These are phyloP conservation scores for Formicarius rufipectus DNA, from an alignment of 2,113 vertebrate species.

Conservation along the genomic window DNA sequence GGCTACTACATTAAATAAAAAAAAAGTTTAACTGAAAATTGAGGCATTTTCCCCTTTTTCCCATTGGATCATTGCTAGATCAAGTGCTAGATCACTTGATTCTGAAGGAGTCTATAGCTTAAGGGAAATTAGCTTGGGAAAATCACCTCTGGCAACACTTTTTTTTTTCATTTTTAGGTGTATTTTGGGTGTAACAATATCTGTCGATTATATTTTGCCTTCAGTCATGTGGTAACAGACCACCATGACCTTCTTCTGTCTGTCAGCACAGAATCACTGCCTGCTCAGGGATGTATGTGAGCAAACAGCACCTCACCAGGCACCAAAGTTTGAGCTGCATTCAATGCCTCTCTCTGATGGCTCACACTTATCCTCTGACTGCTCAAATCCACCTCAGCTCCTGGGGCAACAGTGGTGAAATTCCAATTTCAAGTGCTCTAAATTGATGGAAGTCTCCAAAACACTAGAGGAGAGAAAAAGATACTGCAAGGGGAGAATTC, in stretches of 20 bases:
- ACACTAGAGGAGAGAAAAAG: background rate
- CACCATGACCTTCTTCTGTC: background rate
- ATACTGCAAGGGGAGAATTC: background rate
- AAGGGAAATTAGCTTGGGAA: background rate
- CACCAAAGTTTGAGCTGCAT: background rate
- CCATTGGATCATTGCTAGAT: background rate
- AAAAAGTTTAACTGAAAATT: background rate
- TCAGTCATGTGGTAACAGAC: background rate
- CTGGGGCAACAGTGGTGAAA: background rate
- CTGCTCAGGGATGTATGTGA: background rate
- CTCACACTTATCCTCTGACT: fast-evolving
- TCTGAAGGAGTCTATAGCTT: background rate
- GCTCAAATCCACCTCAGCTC: background rate
- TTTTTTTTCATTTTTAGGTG: background rate
- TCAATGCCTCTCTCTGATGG: background rate
- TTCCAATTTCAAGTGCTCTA: background rate
- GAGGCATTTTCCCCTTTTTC: background rate
- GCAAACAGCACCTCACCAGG: background rate
- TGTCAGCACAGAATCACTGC: background rate
- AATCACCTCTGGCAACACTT: background rate
- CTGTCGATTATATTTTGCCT: background rate
- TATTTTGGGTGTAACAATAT: background rate
- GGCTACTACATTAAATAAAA: background rate
- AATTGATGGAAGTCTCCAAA: background rate
- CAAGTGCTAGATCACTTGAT: background rate